Percentiles rank a stretch among this genome's conserved stretches.
Conservation (phyloP, 2,888 invertebrate species). For the Alcis repandata region DNA sequence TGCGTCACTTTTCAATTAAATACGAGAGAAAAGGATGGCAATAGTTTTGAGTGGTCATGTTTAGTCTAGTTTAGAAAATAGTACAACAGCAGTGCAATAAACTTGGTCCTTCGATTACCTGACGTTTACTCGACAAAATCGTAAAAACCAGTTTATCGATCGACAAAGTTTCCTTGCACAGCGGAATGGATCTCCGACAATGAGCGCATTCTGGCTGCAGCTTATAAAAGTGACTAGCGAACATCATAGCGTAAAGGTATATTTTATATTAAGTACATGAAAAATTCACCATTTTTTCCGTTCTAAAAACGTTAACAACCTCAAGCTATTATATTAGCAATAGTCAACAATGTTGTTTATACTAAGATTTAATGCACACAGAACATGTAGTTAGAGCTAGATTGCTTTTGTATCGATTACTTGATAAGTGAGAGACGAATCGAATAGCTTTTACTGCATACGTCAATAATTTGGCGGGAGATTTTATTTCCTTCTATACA, state of each 20-base stretch:
- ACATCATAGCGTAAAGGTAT: constrained; percentile 77
- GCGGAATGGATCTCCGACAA: too few species aligned
- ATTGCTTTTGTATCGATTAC: constrained; percentile 55
- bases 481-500: constrained; percentile 1
- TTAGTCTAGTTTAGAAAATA: too few species aligned
- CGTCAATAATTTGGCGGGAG: constrained; percentile 27
- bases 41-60: too few species aligned
- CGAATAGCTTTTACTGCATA: constrained; percentile 43
- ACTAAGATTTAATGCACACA: constrained; percentile 83
- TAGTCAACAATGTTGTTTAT: constrained; percentile 86
- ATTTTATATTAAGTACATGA: constrained; percentile 73
- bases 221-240: constrained; percentile 85
- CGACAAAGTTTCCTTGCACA: too few species aligned
- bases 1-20: too few species aligned
- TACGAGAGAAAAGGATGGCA: too few species aligned
- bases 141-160: too few species aligned
- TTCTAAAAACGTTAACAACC: constrained; percentile 86
- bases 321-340: constrained; percentile 84
- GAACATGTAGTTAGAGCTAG: constrained; percentile 68
- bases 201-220: constrained; percentile 54
- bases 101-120: too few species aligned
- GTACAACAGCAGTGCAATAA: too few species aligned
- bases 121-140: too few species aligned
- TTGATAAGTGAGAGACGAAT: constrained; percentile 49
- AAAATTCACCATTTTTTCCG: constrained; percentile 80